Evolutionary conservation across 2,113 vertebrate species (phyloP), one percentile per base, ranked within the genome.

Genomic region (Hepsetus odoe): DNA sequence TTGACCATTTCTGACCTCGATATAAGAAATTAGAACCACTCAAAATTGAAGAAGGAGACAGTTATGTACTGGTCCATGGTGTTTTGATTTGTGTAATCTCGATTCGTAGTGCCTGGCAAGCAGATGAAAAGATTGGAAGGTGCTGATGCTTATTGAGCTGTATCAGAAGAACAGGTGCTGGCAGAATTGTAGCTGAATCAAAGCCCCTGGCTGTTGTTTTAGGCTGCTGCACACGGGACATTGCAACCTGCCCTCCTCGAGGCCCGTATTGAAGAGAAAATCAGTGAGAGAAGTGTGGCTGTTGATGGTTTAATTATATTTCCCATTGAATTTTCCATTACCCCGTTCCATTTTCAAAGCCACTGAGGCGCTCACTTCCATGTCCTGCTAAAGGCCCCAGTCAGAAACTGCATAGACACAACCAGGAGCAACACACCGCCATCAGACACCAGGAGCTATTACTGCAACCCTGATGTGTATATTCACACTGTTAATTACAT

Each of bases 291-390:
- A 42, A 61, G 26, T 28, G 53, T 20, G 30, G 53, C 18, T 58
- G 35, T 59, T 73, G 46, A 49, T 49, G 46, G 14, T 49, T 58
- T 73, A 58, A 70, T 80, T 69, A 28, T 33, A 55, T 66, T 40
- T 46, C 32, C 28, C 46, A 49, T 49, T 49, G 46, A 49, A 49
- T 58, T 66, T 66, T 9, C 30, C 33, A 26, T 40, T 10, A 51
- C n/a, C 56, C 64, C 28, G 14, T 79, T 79, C 46, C 46, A 49
- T 49, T 49, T 49, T 49, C 46, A 49, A 49, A 49, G 2, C 46
- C 46, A 20, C 46, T 20, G 16, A 49, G 20, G 46, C 46, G 46
- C 46, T 49, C 46, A 49, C 46, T 49, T 18, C 46, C 5, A 18
- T 20, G 16, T 49, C 46, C 55, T 69, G 46, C 44, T 33, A 10